Evolutionary conservation across 2,113 vertebrate species (phyloP).

Genomic region (Notarius lentiginosus): DNA sequence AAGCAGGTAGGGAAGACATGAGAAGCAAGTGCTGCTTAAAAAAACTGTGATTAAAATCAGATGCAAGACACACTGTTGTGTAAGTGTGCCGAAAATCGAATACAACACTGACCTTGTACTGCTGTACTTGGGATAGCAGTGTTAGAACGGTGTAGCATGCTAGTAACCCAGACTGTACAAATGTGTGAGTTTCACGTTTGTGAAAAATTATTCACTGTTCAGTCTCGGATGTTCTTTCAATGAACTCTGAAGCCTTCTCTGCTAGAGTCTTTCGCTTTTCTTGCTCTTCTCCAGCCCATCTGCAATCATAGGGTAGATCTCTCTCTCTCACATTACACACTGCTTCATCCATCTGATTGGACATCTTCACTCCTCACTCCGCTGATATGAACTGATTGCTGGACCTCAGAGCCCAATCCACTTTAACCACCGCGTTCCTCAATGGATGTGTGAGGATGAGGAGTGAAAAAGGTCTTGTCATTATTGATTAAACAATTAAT

Average conservation of each 20-base stretch:
- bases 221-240: neutral
- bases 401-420: neutral
- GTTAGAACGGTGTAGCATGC: neutral
- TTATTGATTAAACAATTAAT: slow-evolving; percentile 30
- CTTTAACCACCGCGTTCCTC: neutral
- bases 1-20: neutral
- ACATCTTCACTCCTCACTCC: slow-evolving; percentile 5
- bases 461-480: neutral
- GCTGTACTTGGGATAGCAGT: neutral
- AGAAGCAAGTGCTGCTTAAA: neutral
- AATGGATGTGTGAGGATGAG: neutral
- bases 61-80: neutral
- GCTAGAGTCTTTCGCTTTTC: neutral
- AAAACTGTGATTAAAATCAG: neutral
- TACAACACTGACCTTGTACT: neutral
- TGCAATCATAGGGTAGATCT: neutral
- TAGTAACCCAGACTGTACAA: neutral
- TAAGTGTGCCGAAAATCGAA: neutral
- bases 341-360: slow-evolving; percentile 19
- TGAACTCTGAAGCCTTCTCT: neutral
- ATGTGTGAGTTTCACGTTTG: neutral
- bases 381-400: slow-evolving; percentile 31
- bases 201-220: neutral
- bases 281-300: neutral
- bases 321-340: neutral